These are phyloP conservation scores for Rallus crepitans DNA, from an alignment of 2,797 vertebrate genomes.

Conservation along the genomic window DNA sequence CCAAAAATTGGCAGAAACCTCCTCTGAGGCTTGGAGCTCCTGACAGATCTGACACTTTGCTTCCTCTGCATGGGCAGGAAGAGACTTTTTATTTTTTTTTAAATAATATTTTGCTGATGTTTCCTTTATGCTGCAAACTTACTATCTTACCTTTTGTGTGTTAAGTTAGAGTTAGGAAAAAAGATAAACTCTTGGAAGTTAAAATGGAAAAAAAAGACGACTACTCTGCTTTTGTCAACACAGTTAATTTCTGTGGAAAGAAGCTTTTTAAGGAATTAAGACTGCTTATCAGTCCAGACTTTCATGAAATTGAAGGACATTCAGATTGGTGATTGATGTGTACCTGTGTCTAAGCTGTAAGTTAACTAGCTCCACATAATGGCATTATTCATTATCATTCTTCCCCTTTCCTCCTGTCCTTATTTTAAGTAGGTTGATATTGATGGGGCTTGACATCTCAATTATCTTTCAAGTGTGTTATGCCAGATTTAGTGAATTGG, in stretches of 20 bases:
- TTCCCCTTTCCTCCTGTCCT: background rate
- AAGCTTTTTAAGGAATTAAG: background rate
- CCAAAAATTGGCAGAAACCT: background rate
- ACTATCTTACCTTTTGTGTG: background rate
- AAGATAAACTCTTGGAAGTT: background rate
- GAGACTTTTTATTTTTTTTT: background rate
- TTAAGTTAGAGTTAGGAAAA: background rate
- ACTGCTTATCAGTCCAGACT: background rate
- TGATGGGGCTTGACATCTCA: conserved; percentile 43
- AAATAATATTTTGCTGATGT: background rate
- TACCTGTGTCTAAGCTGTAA: background rate
- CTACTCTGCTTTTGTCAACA: background rate
- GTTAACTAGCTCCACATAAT: background rate
- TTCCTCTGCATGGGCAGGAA: background rate
- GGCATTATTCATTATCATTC: conserved; percentile 5
- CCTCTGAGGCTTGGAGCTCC: background rate
- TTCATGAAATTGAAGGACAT: background rate
- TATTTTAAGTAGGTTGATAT: conserved; percentile 16
- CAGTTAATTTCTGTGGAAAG: background rate
- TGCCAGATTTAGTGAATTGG: conserved; percentile 6
- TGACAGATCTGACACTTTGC: background rate
- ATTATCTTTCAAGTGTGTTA: background rate
- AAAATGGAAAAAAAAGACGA: background rate
- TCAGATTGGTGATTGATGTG: background rate
- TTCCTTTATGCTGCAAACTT: background rate